A percentile compares a stretch with the other conserved stretches of the same genome.
phyloP scores from a whole-genome alignment of 35 echinoderm and acorn worm species.

The Ptychodera flava region DNA sequence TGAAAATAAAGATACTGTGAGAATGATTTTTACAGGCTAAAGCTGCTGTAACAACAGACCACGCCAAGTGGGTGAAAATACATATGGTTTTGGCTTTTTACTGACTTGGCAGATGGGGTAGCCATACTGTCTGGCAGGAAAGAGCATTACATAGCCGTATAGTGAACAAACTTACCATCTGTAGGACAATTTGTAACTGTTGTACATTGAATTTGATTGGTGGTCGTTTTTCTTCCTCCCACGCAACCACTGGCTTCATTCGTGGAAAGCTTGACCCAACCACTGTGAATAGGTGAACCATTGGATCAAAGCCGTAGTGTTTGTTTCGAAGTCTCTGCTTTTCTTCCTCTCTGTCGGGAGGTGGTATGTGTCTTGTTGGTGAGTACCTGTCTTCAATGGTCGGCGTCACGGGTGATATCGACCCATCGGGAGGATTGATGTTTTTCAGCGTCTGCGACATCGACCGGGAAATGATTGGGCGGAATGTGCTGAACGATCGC shows the following conservation, averaged over 20 bases:
- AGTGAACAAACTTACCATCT: conserved; percentile 52
- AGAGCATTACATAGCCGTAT: too few species aligned
- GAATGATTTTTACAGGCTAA: too few species aligned
- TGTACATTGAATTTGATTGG: conserved; percentile 9
- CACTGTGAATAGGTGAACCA: conserved; percentile 32
- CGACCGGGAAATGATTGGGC: conserved; percentile 74
- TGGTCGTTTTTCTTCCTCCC: neutral
- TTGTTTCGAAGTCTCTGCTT: neutral
- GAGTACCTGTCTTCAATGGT: neutral
- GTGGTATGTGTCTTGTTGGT: neutral
- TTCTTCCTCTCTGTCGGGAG: neutral
- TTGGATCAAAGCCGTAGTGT: conserved; percentile 6
- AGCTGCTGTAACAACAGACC: too few species aligned
- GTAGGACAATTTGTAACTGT: conserved; percentile 43
- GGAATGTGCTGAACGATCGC: conserved; percentile 66
- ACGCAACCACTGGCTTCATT: conserved; percentile 11
- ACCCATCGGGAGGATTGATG: neutral
- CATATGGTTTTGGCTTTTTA: too few species aligned
- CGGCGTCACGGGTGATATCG: neutral
- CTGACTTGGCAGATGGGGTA: too few species aligned
- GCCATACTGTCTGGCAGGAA: too few species aligned
- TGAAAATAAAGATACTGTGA: too few species aligned
- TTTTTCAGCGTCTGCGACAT: conserved; percentile 35
- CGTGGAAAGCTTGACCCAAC: conserved; percentile 54
- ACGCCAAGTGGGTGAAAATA: too few species aligned